Base-by-base conservation (phyloP, 30 jellyfish, hydroid and myxozoan genomes). In the Aurelia sp. region DNA sequence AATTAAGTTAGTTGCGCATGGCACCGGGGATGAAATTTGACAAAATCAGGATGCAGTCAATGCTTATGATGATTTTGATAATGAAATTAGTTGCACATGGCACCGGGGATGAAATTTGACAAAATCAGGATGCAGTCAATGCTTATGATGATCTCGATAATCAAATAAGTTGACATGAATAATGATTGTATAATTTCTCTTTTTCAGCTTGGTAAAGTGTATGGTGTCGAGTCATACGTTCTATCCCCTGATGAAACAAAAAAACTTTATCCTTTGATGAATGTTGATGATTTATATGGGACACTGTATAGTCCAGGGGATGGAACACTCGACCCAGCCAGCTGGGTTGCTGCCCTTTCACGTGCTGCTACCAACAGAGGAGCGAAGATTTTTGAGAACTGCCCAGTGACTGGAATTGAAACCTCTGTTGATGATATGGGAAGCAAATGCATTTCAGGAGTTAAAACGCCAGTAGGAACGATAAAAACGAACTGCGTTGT, bases 241-340 rank as follows among this genome's bases (percentile, higher is more conserved):
- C 80, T 93, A 73, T 82, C 98, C 16, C 98, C 98, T 0, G 66
- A 59, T 50, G 98, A 93, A 62, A 71, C 97, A 23, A 88, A 93
- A 53, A 68, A 75, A 19, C 70, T 93, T 6, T 93, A 93, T 78
- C 98, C 98, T 2, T 87, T 93, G 50, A 75, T 93, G 97, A 93
- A 93, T 79, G 91, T 82, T 8, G 85, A 76, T 88, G 98, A 93
- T 78, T 50, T 93, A 85, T 93, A 93, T 78, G 97, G 98, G 20
- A 63, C 97, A 13, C 59, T 93, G 0, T 93, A 93, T 84, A 93
- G 98, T 71, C 98, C 98, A 47, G 97, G 97, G 11, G 98, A 93
- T 93, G 98, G 98, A 35, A 93, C 98, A 23, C 78, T 93, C 63
- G 98, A 93, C 52, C 98, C 98, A 31, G 96, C 98, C 6, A 85